These are phyloP conservation scores for Nomada goodeniana DNA, from an alignment of 2,888 invertebrate species.

Conservation along the genomic window DNA sequence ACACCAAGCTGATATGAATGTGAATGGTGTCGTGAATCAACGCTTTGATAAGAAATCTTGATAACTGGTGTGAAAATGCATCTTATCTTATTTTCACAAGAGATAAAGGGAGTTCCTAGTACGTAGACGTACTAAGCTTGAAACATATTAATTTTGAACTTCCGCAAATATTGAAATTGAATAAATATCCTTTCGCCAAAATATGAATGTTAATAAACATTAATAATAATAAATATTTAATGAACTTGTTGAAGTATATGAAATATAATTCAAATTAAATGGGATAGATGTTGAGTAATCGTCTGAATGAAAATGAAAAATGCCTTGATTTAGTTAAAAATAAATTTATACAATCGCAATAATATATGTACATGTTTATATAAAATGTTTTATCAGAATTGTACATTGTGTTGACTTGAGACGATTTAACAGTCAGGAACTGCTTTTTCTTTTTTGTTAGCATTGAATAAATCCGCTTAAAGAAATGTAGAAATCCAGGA, in stretches of 20 bases:
- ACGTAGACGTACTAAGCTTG: not conserved
- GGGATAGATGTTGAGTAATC: conserved; percentile 8
- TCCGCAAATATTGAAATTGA: not conserved
- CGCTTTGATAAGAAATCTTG: conserved; percentile 74
- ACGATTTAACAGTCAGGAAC: not conserved
- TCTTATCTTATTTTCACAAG: conserved; percentile 74
- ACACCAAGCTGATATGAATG: conserved; percentile 20
- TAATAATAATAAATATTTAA: conserved; percentile 12
- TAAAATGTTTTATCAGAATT: conserved; percentile 36
- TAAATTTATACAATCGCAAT: conserved; percentile 45
- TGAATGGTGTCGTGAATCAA: conserved; percentile 76
- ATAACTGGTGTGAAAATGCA: conserved; percentile 71
- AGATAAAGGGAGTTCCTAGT: conserved; percentile 66
- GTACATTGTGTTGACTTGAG: conserved; percentile 18
- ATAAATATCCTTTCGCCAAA: too few species aligned
- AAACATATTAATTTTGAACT: not conserved
- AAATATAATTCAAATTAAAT: conserved; percentile 6
- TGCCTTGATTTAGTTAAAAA: conserved; percentile 23
- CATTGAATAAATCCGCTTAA: conserved; percentile 1
- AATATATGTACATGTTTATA: conserved; percentile 38
- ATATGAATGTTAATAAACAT: not conserved
- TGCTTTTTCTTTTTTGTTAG: not conserved
- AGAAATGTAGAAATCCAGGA: conserved; percentile 19
- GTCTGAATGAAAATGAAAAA: conserved; percentile 32
- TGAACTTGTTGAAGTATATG: not conserved